Conservation (phyloP, 37 sponge, comb jelly and placozoan species). For the Diacarnus erythraeanus region DNA sequence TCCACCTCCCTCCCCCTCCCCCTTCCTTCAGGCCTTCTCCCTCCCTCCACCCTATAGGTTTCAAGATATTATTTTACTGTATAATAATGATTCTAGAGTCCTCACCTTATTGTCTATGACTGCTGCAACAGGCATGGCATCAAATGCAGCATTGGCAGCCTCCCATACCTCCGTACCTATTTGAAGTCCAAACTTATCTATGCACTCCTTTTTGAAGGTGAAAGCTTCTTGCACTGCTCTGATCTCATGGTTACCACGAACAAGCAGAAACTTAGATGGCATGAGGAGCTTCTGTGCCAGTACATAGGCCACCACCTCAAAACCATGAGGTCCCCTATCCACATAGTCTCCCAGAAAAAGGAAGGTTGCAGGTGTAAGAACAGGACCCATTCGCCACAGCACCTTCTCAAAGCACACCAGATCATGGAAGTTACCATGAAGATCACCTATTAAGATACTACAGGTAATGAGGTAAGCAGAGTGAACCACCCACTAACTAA, state of each 20-base stretch:
- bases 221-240: slow-evolving; percentile 82
- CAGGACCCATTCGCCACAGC: slow-evolving; percentile 92
- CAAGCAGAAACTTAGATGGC: slow-evolving; percentile 86
- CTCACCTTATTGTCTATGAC: slow-evolving; percentile 88
- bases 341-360: slow-evolving; percentile 97
- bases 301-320: slow-evolving; percentile 94
- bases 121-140: slow-evolving; percentile 90
- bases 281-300: slow-evolving; percentile 92
- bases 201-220: slow-evolving; percentile 90
- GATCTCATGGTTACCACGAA: slow-evolving; percentile 94
- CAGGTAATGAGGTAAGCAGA: neutral
- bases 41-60: too few species aligned
- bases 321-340: slow-evolving; percentile 87
- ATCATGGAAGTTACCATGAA: slow-evolving; percentile 96
- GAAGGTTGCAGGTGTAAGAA: slow-evolving; percentile 89
- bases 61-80: too few species aligned
- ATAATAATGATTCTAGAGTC: too few species aligned
- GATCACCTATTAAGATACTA: slow-evolving; percentile 65
- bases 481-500: too few species aligned
- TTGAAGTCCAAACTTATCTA: slow-evolving; percentile 84
- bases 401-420: slow-evolving; percentile 94
- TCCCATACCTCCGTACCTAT: slow-evolving; percentile 89
- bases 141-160: slow-evolving; percentile 88
- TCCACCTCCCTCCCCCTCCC: too few species aligned
- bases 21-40: too few species aligned